These are phyloP conservation scores for Oostethus manadensis DNA, from an alignment of 2,113 vertebrate species.

Conservation along the genomic window DNA sequence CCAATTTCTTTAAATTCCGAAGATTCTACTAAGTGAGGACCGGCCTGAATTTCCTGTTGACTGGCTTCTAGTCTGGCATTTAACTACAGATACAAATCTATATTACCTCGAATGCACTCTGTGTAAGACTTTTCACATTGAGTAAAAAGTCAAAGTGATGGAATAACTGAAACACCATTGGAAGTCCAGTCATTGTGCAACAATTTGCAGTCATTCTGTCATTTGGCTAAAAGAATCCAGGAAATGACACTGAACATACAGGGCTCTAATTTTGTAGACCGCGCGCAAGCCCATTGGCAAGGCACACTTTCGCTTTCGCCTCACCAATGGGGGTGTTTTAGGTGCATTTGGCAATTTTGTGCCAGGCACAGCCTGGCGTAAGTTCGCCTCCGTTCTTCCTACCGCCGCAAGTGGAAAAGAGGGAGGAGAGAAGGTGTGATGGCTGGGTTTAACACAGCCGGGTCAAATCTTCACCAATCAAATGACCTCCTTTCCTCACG, in stretches of 20 bases:
- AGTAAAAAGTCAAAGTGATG: background rate
- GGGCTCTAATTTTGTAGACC: too few relatives aligned
- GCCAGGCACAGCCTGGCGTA: too few relatives aligned
- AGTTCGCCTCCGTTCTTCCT: too few relatives aligned
- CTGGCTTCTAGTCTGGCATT: conserved; percentile 1
- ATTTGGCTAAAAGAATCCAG: background rate
- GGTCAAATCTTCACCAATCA: too few relatives aligned
- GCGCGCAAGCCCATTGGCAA: too few relatives aligned
- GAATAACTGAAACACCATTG: background rate
- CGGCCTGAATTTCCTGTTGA: conserved; percentile 15
- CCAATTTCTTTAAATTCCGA: background rate
- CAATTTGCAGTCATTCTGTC: background rate
- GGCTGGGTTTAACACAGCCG: too few relatives aligned
- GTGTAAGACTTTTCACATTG: background rate
- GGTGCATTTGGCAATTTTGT: too few relatives aligned
- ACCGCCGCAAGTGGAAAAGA: too few relatives aligned
- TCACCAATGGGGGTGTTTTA: too few relatives aligned
- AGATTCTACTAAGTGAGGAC: conserved; percentile 34
- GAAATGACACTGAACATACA: background rate
- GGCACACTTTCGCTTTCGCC: too few relatives aligned
- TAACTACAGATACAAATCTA: background rate
- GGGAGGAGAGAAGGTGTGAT: too few relatives aligned
- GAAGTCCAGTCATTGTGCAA: background rate
- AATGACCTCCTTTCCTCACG: too few relatives aligned
- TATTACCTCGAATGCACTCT: background rate